Evolutionary conservation across 2,888 invertebrate genomes (phyloP).

Genomic region (Poecilobothrus nobilitatus): DNA sequence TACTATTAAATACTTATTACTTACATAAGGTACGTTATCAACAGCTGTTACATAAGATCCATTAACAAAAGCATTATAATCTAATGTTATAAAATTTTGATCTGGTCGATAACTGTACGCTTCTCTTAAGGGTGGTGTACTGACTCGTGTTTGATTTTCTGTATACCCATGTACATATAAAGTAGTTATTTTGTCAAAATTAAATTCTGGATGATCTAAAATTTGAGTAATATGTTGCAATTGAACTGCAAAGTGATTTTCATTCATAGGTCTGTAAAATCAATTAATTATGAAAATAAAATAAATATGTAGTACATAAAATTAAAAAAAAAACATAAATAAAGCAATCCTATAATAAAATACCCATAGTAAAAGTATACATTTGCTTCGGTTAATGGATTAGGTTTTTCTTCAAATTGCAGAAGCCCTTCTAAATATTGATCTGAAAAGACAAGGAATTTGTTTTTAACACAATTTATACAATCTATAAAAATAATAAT

Average conservation of each 20-base stretch:
- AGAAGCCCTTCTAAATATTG: too few relatives aligned
- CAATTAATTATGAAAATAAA: too few relatives aligned
- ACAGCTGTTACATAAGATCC: constrained; percentile 24
- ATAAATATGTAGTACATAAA: too few relatives aligned
- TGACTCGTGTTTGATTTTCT: constrained; percentile 46
- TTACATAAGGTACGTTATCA: constrained; percentile 13
- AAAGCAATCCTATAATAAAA: too few relatives aligned
- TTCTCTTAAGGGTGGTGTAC: constrained; percentile 37
- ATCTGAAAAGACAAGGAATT: too few relatives aligned
- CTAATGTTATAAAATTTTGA: constrained; percentile 24
- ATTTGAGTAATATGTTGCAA: neutral
- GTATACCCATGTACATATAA: constrained; percentile 49
- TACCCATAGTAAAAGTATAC: neutral
- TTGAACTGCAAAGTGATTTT: neutral
- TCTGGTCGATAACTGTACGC: constrained; percentile 22
- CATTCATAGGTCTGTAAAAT: neutral
- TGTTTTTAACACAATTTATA: too few relatives aligned
- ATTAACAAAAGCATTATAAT: constrained; percentile 23
- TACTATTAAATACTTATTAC: neutral
- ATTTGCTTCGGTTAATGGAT: neutral
- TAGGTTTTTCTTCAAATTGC: neutral
- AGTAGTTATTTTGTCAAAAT: constrained; percentile 35
- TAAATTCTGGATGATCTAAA: neutral
- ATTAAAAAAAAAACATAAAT: too few relatives aligned
- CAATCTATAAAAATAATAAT: too few relatives aligned